Evolutionary conservation across 2,888 invertebrate genomes (phyloP).

Genomic region (Anoplius nigerrimus): DNA sequence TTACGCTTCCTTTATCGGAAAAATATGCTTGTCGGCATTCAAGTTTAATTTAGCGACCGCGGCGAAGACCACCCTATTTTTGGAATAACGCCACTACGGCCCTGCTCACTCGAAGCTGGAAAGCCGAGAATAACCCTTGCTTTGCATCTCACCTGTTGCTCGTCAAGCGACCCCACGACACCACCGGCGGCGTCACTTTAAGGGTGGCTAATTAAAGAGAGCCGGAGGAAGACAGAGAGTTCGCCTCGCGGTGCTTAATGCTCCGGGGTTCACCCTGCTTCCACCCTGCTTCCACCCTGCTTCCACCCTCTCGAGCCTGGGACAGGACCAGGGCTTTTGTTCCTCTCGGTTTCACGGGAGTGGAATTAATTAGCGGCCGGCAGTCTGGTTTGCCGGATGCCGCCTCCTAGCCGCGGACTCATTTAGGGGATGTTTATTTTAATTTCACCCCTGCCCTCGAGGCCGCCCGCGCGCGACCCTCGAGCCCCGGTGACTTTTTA

Average conservation of each 20-base stretch:
- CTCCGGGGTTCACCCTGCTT: constrained; percentile 60
- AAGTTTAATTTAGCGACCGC: too few relatives aligned
- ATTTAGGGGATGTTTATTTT: constrained; percentile 73
- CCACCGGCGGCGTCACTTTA: constrained; percentile 59
- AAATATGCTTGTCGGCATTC: too few relatives aligned
- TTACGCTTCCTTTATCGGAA: too few relatives aligned
- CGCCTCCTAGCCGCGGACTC: constrained; percentile 53
- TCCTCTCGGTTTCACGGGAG: constrained; percentile 69
- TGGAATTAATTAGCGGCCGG: constrained; percentile 72
- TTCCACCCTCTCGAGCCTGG: constrained; percentile 22
- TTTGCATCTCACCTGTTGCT: constrained; percentile 75
- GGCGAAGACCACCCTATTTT: too few relatives aligned
- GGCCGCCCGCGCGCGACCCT: constrained; percentile 16
- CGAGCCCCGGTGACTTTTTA: constrained; percentile 66
- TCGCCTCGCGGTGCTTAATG: constrained; percentile 71
- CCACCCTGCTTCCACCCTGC: constrained; percentile 49
- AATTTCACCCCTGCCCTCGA: constrained; percentile 62
- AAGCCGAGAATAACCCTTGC: constrained; percentile 73
- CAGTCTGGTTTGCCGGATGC: constrained; percentile 33
- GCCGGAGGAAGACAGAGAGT: constrained; percentile 63
- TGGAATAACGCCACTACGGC: too few relatives aligned
- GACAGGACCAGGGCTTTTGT: constrained; percentile 46
- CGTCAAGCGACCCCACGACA: constrained; percentile 64
- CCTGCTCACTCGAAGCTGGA: constrained; percentile 33
- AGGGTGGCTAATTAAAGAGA: constrained; percentile 71